Conservation (phyloP, 2,113 vertebrate species). For the Sapajus apella region DNA sequence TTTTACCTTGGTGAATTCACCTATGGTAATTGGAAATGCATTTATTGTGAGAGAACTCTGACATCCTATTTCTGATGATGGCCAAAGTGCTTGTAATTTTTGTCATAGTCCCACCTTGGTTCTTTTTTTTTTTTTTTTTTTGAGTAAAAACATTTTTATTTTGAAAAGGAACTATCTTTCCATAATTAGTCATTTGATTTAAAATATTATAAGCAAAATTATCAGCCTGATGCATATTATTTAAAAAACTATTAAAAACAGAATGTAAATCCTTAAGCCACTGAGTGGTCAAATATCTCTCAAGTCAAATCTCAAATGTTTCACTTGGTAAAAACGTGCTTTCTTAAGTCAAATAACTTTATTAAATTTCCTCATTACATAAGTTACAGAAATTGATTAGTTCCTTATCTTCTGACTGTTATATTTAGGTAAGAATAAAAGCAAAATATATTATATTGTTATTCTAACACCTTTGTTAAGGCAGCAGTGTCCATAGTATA, state of each 20-base stretch:
- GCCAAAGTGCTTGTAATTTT: background rate
- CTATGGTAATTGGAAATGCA: background rate
- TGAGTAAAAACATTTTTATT: background rate
- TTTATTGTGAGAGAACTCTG: background rate
- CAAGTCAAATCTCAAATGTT: background rate
- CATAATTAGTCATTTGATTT: background rate
- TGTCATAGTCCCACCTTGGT: background rate
- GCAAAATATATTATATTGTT: background rate
- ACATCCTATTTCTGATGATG: background rate
- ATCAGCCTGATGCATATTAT: background rate
- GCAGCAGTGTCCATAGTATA: background rate
- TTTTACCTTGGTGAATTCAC: background rate
- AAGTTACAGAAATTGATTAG: background rate
- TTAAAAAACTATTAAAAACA: conserved; percentile 16
- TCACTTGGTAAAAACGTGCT: background rate
- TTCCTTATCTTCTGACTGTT: background rate
- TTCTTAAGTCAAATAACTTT: background rate
- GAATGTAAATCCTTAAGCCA: conserved; percentile 1
- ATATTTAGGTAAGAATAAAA: background rate
- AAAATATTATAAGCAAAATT: conserved; percentile 3
- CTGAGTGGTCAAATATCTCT: background rate
- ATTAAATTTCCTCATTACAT: background rate
- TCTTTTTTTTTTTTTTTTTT: too few species aligned
- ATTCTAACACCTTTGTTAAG: background rate
- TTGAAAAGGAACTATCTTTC: background rate